A percentile compares a stretch with the other conserved stretches of the same genome.
Evolutionary conservation across 2,888 invertebrate genomes (phyloP).

Genomic region (Pristionchus exspectatus): DNA sequence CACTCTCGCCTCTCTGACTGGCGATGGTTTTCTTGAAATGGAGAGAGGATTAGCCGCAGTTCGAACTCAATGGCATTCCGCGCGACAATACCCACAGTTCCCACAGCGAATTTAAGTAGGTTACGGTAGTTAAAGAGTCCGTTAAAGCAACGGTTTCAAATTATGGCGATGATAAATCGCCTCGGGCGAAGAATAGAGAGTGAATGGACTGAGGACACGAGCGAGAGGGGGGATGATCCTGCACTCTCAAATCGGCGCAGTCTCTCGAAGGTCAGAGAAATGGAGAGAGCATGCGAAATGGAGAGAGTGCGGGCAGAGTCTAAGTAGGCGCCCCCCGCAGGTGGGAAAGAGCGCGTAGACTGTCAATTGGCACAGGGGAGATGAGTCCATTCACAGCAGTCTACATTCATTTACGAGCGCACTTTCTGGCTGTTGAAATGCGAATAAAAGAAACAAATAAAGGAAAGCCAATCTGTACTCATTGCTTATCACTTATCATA

Average conservation of each 20-base stretch:
- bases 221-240: not conserved
- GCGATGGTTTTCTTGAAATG: too few species aligned
- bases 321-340: constrained; percentile 41
- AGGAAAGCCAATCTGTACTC: too few species aligned
- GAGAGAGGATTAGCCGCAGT: too few species aligned
- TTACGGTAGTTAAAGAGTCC: not conserved
- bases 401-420: not conserved
- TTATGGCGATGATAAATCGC: constrained; percentile 17
- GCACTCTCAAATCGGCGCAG: not conserved
- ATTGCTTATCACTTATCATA: too few species aligned
- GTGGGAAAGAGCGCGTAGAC: constrained; percentile 8
- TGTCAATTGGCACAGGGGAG: constrained; percentile 6
- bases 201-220: not conserved
- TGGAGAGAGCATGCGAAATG: not conserved
- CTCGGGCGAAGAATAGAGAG: not conserved
- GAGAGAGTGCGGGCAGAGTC: not conserved
- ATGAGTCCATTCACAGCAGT: not conserved
- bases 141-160: not conserved
- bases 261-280: not conserved
- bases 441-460: too few species aligned
- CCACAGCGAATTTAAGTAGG: too few species aligned
- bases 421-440: too few species aligned
- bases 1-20: too few species aligned
- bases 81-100: too few species aligned
- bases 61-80: too few species aligned